Evolutionary conservation across 2,888 invertebrate species (phyloP).

Genomic region (Cybosia mesomella): DNA sequence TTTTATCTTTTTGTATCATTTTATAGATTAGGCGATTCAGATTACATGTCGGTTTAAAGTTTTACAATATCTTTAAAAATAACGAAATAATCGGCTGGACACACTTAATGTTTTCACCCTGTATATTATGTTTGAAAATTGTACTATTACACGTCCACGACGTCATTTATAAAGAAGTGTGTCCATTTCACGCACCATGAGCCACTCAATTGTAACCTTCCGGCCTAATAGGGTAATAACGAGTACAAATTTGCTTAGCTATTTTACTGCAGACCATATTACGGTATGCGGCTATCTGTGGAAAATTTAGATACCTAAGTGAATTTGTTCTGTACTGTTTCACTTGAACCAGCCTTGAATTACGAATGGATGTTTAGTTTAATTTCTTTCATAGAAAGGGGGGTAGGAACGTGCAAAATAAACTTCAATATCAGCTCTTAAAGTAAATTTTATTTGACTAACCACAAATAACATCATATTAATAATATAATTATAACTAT

Average conservation of each 20-base stretch:
- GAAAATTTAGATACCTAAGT: background rate
- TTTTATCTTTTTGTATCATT: too few relatives aligned
- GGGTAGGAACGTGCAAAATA: too few relatives aligned
- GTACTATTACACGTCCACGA: background rate
- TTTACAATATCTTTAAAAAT: too few relatives aligned
- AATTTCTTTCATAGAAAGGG: too few relatives aligned
- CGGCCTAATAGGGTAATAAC: background rate
- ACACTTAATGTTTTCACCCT: too few relatives aligned
- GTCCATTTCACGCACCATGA: constrained; percentile 1
- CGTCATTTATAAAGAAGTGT: background rate
- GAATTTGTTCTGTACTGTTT: background rate
- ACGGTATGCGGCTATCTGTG: constrained; percentile 1
- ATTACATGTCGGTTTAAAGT: too few relatives aligned
- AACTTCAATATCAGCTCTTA: too few relatives aligned
- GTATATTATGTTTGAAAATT: background rate
- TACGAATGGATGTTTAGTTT: background rate
- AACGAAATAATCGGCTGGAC: too few relatives aligned
- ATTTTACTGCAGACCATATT: background rate
- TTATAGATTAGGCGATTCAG: too few relatives aligned
- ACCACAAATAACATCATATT: too few relatives aligned
- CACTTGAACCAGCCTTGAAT: background rate
- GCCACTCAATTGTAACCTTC: constrained; percentile 8
- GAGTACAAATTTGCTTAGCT: constrained; percentile 1
- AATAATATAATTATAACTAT: too few relatives aligned
- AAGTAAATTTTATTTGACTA: too few relatives aligned